A percentile compares a stretch with the other conserved stretches of the same genome.
Evolutionary conservation across 2,888 invertebrate genomes (phyloP).

Genomic region (Julus scanicus): DNA sequence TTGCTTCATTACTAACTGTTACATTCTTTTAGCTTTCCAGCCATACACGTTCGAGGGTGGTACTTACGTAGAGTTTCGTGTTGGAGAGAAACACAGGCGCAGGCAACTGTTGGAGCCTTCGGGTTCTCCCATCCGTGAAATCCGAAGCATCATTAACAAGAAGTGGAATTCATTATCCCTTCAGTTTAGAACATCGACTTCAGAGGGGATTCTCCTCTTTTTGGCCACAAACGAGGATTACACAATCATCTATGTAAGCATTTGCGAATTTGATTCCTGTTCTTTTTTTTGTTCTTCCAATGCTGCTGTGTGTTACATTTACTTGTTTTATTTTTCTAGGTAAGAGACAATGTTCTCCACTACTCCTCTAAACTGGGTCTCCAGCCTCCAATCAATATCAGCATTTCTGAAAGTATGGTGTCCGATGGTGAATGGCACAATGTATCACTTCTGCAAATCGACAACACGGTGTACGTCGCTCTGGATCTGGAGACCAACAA

Average conservation of each 20-base stretch:
- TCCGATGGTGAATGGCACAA: conserved; percentile 92
- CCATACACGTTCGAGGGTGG: conserved; percentile 83
- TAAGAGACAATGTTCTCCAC: conserved; percentile 79
- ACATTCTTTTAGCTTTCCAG: conserved; percentile 72
- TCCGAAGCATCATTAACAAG: conserved; percentile 62
- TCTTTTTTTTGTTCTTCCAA: background rate
- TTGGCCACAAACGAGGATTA: conserved; percentile 88
- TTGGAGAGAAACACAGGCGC: conserved; percentile 83
- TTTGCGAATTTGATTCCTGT: background rate
- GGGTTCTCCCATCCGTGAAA: conserved; percentile 74
- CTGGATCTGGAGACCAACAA: conserved; percentile 79
- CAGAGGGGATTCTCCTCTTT: conserved; percentile 84
- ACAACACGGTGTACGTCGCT: conserved; percentile 74
- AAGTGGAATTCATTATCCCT: conserved; percentile 81
- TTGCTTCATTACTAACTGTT: no score
- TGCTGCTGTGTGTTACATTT: background rate
- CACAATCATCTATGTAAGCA: conserved; percentile 78
- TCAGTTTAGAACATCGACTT: conserved; percentile 81
- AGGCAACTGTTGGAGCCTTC: conserved; percentile 82
- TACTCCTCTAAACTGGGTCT: conserved; percentile 82
- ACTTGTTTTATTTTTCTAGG: conserved; percentile 63
- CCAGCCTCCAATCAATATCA: conserved; percentile 82
- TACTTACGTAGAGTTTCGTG: conserved; percentile 79
- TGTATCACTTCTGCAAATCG: conserved; percentile 75
- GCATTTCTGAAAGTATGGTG: conserved; percentile 71